A percentile compares a stretch with the other conserved stretches of the same genome.
Evolutionary conservation across 2,888 invertebrate genomes (phyloP).

Genomic region (Andrena hattorfiana): DNA sequence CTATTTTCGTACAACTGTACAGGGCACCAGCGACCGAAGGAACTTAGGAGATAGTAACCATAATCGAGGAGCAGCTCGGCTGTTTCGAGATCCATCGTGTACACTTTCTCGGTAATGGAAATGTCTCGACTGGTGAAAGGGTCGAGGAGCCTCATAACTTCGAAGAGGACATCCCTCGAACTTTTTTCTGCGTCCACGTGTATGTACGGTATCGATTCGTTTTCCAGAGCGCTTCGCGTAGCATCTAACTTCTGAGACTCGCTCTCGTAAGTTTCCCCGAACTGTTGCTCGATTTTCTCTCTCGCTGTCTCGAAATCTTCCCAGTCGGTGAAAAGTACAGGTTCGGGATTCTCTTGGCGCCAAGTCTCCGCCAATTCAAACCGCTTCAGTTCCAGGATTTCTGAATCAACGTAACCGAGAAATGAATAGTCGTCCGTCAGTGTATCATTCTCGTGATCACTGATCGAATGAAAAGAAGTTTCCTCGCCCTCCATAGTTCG

Average conservation of each 20-base stretch:
- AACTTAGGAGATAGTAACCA: conserved; percentile 88
- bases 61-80: conserved; percentile 87
- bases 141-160: conserved; percentile 76
- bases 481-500: not conserved
- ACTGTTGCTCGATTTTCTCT: conserved; percentile 85
- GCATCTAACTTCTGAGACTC: conserved; percentile 85
- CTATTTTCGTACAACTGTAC: conserved; percentile 87
- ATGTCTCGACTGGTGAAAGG: conserved; percentile 85
- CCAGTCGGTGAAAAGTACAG: conserved; percentile 85
- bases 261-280: conserved; percentile 85
- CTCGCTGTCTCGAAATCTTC: conserved; percentile 84
- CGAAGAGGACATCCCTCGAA: conserved; percentile 75
- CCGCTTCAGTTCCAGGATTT: conserved; percentile 83
- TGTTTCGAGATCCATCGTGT: conserved; percentile 85
- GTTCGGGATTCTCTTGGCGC: conserved; percentile 77
- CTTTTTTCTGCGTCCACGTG: conserved; percentile 85
- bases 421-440: conserved; percentile 13
- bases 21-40: conserved; percentile 89
- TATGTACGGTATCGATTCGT: conserved; percentile 85
- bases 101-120: conserved; percentile 87
- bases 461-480: conserved; percentile 4
- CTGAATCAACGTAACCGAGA: not conserved
- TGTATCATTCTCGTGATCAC: conserved; percentile 11
- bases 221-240: conserved; percentile 82
- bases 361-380: conserved; percentile 81